Conservation (phyloP, 2,113 vertebrate genomes). For the Agapornis roseicollis region DNA sequence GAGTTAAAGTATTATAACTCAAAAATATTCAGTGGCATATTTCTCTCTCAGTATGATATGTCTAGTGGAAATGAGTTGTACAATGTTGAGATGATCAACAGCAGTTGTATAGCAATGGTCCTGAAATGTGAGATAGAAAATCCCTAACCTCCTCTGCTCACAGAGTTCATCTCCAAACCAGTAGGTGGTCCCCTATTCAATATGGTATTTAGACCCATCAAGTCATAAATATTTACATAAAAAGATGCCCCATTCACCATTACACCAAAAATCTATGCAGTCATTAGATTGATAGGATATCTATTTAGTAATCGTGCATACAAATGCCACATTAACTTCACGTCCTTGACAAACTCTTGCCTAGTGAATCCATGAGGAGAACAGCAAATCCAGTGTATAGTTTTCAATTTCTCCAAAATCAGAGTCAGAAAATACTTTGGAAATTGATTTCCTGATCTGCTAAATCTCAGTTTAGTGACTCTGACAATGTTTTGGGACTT, state of each 20-base stretch:
- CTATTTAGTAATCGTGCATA: background rate
- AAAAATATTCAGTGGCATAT: background rate
- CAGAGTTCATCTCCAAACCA: background rate
- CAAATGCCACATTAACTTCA: background rate
- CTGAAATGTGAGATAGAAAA: background rate
- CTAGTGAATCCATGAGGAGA: background rate
- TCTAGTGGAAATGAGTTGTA: background rate
- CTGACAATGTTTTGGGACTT: background rate
- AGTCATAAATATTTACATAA: background rate
- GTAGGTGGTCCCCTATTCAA: fast-evolving
- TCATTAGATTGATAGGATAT: background rate
- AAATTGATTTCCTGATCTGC: background rate
- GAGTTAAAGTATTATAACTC: constrained; percentile 9
- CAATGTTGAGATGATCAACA: background rate
- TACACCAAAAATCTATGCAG: background rate
- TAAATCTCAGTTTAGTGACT: background rate
- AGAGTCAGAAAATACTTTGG: background rate
- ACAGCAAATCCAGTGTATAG: background rate
- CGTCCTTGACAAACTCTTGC: background rate
- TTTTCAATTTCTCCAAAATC: background rate
- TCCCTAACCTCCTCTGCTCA: background rate
- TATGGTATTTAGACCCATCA: background rate
- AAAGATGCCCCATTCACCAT: background rate
- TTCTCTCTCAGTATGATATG: background rate
- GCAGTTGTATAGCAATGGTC: background rate